These are phyloP conservation scores for Ormyrus pomaceus DNA, from an alignment of 2,888 invertebrate genomes.

Conservation along the genomic window DNA sequence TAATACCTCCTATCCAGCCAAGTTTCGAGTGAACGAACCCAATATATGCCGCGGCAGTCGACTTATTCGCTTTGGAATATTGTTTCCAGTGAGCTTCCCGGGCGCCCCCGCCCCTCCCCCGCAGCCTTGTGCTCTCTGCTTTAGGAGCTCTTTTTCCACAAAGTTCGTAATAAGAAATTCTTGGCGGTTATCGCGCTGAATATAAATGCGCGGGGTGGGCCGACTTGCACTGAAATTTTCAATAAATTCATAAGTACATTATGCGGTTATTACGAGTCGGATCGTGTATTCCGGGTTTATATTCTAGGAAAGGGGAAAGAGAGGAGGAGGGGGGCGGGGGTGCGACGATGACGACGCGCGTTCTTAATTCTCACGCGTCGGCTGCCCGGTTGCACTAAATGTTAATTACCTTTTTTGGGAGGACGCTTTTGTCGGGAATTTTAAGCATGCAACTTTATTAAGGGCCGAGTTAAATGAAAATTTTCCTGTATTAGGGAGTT, in stretches of 20 bases:
- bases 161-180: slow-evolving; percentile 54
- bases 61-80: slow-evolving; percentile 33
- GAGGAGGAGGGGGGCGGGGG: too few relatives aligned
- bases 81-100: slow-evolving; percentile 11
- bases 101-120: not conserved
- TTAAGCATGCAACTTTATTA: too few relatives aligned
- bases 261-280: slow-evolving; percentile 34
- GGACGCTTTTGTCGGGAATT: too few relatives aligned
- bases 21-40: too few relatives aligned
- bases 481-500: too few relatives aligned
- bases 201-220: slow-evolving; percentile 42
- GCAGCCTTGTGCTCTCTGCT: slow-evolving; percentile 10
- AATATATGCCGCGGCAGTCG: not conserved
- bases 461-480: too few relatives aligned
- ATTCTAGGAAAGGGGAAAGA: too few relatives aligned
- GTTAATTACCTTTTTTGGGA: not conserved
- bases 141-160: slow-evolving; percentile 22
- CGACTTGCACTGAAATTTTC: slow-evolving; percentile 44
- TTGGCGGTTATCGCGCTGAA: slow-evolving; percentile 51
- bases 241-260: slow-evolving; percentile 46
- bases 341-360: too few relatives aligned
- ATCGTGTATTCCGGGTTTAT: slow-evolving; percentile 6
- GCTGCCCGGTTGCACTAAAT: not conserved
- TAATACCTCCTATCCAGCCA: too few relatives aligned
- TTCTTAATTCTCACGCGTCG: too few relatives aligned